A percentile compares a stretch with the other conserved stretches of the same genome.
phyloP scores from a whole-genome alignment of 2,113 vertebrate genomes.

The Patagioenas fasciata region DNA sequence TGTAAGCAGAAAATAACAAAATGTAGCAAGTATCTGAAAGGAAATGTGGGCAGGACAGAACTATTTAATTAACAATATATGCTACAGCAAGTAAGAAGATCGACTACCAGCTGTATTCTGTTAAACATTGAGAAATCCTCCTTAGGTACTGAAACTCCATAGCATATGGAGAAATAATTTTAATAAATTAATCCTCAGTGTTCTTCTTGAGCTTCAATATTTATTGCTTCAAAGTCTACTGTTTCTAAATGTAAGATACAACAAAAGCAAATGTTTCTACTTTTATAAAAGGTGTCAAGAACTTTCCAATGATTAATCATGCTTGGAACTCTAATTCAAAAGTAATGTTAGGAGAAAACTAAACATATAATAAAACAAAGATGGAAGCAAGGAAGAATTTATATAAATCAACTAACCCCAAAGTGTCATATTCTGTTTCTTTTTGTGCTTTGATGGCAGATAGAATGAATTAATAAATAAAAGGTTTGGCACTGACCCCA shows the following conservation, averaged over 20 bases:
- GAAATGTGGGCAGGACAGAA: not conserved
- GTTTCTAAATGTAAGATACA: not conserved
- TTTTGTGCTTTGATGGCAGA: not conserved
- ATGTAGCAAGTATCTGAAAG: not conserved
- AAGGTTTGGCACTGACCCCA: not conserved
- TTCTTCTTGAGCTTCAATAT: not conserved
- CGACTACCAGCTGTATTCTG: not conserved
- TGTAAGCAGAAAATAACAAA: not conserved
- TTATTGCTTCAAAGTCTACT: not conserved
- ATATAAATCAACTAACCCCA: not conserved
- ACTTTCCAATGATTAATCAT: not conserved
- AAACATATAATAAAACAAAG: not conserved
- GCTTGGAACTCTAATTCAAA: not conserved
- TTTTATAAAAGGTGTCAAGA: not conserved
- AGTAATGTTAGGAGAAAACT: not conserved
- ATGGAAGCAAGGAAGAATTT: not conserved
- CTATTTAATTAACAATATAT: not conserved
- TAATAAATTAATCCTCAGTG: not conserved
- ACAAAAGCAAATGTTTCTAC: not conserved
- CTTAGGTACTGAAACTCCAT: not conserved
- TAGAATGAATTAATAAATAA: conserved; percentile 21
- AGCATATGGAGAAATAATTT: not conserved
- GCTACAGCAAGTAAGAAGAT: not conserved
- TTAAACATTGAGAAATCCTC: not conserved
- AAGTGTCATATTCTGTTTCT: not conserved